Percentiles rank a stretch among this genome's conserved stretches.
Evolutionary conservation across 2,113 vertebrate species (phyloP).

Genomic region (Numenius arquata): DNA sequence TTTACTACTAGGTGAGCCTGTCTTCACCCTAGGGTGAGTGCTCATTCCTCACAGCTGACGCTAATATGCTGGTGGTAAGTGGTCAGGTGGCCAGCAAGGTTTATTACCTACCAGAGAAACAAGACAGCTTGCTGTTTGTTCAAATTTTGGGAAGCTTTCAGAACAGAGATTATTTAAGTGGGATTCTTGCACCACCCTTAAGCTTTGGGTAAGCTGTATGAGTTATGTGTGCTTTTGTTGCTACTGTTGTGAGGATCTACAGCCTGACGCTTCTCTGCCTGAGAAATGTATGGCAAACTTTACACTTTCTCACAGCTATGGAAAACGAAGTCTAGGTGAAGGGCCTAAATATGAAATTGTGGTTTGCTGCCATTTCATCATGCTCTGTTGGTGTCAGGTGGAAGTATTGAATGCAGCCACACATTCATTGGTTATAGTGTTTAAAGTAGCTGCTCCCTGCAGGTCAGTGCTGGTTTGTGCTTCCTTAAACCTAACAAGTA

Average conservation of each 20-base stretch:
- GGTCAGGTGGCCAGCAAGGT: not conserved
- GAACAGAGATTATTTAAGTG: not conserved
- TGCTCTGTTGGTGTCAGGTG: not conserved
- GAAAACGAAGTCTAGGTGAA: not conserved
- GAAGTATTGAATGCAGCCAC: not conserved
- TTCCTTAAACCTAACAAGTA: not conserved
- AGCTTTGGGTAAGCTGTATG: rapidly evolving
- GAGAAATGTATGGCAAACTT: not conserved
- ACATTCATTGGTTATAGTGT: rapidly evolving
- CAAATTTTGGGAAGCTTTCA: not conserved
- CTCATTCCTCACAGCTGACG: not conserved
- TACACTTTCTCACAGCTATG: not conserved
- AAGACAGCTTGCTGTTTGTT: not conserved
- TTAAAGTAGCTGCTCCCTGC: not conserved
- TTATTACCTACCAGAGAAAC: not conserved
- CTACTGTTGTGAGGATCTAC: not conserved
- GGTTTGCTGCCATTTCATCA: not conserved
- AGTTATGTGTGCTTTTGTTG: not conserved
- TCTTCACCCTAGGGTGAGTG: not conserved
- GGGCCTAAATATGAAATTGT: not conserved
- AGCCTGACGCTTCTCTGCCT: not conserved
- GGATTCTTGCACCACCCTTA: not conserved
- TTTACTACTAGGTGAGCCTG: not conserved
- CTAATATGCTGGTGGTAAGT: not conserved
- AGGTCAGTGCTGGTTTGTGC: not conserved